Evolutionary conservation across 1,140 invertebrate genomes (phyloP).

Genomic region (Drosophila athabasca): DNA sequence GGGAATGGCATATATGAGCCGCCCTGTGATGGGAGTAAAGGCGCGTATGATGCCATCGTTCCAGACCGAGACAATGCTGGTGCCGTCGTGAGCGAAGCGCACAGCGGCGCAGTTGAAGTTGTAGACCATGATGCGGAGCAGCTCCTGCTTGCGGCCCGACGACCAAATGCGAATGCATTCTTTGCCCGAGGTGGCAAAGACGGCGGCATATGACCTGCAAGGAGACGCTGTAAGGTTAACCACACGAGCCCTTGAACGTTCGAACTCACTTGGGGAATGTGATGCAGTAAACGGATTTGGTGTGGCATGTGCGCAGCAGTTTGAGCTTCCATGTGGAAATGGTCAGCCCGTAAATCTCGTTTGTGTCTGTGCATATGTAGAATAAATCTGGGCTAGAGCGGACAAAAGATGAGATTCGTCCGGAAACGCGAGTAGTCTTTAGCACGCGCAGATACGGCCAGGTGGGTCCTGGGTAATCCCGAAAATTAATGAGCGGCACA

Average conservation of each 20-base stretch:
- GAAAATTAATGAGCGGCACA: conserved; percentile 82
- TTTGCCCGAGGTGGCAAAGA: conserved; percentile 93
- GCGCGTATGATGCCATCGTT: conserved; percentile 94
- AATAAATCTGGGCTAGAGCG: conserved; percentile 85
- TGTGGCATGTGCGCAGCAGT: conserved; percentile 92
- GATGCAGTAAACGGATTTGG: conserved; percentile 90
- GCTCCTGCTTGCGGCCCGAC: conserved; percentile 89
- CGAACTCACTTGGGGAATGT: conserved; percentile 91
- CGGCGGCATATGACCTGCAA: conserved; percentile 88
- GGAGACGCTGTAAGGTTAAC: background rate
- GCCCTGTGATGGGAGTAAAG: conserved; percentile 92
- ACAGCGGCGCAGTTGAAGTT: conserved; percentile 94
- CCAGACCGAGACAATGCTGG: conserved; percentile 91
- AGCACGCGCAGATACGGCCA: conserved; percentile 86
- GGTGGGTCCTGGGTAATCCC: conserved; percentile 84
- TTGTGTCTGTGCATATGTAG: conserved; percentile 89
- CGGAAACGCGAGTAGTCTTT: conserved; percentile 86
- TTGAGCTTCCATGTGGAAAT: conserved; percentile 88
- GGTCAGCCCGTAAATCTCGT: conserved; percentile 93
- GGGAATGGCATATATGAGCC: conserved; percentile 90
- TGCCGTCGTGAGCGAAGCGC: conserved; percentile 91
- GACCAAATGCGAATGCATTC: conserved; percentile 95
- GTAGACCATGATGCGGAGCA: conserved; percentile 91
- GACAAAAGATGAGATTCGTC: conserved; percentile 87
- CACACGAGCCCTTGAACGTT: background rate